A percentile compares a stretch with the other conserved stretches of the same genome.
Evolutionary conservation across 2,797 vertebrate genomes (phyloP).

Genomic region (Thamnophis elegans): DNA sequence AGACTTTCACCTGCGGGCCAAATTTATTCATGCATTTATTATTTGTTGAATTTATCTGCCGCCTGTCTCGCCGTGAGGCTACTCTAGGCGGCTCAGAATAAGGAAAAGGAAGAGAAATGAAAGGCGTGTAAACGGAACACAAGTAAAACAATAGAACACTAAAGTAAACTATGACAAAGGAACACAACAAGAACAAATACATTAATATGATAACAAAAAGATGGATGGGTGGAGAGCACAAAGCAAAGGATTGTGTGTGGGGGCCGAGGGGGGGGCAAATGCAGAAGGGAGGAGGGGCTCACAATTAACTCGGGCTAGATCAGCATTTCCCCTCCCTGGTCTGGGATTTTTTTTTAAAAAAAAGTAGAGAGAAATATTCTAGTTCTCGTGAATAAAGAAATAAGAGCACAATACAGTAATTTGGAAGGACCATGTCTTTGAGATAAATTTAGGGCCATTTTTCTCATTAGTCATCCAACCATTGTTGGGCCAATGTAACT

Average conservation of each 20-base stretch:
- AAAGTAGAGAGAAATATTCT: not conserved
- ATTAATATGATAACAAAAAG: not conserved
- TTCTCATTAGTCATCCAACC: not conserved
- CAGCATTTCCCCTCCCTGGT: too few relatives aligned
- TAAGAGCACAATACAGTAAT: not conserved
- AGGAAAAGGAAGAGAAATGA: not conserved
- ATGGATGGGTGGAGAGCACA: not conserved
- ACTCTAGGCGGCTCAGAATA: not conserved
- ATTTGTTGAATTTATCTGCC: not conserved
- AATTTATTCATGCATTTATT: not conserved
- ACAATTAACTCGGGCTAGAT: not conserved
- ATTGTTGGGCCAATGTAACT: not conserved
- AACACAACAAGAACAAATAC: not conserved
- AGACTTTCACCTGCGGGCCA: conserved; percentile 86
- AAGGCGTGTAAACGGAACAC: not conserved
- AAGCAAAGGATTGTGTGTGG: not conserved
- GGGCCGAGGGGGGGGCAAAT: not conserved
- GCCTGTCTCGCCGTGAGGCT: not conserved
- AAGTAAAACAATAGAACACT: not conserved
- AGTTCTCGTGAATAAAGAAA: not conserved
- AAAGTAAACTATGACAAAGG: not conserved
- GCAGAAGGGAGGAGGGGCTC: not conserved
- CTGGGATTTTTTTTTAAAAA: not conserved
- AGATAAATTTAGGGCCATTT: not conserved
- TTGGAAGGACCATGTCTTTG: not conserved